Evolutionary conservation across 1,140 invertebrate genomes (phyloP), one percentile per base, ranked within the genome.

Genomic region (Nymphalis io): DNA sequence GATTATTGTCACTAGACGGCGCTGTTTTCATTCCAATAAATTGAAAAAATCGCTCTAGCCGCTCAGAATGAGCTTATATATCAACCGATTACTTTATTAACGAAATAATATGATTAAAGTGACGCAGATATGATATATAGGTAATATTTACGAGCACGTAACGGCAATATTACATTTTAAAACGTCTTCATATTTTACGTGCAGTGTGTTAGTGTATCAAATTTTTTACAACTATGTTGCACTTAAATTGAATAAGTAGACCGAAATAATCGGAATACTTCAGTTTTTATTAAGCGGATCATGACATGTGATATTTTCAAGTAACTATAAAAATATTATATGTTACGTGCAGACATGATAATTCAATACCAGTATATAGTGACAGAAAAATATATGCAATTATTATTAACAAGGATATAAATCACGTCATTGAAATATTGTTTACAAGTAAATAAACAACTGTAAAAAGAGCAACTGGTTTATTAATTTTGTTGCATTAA

Each of bases 181-280:
- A 12, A 27, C 46, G 3, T 53, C 27, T 63, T 63, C 51, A 63
- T n/a, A 63, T 63, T 62, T 51, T 13, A 62, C 23, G 42, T 16
- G 20, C 18, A 38, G 44, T 53, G 46, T 42, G 60, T 63, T 39
- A 63, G 60, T 63, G 46, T 63, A 63, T 39, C 60, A 38, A 51
- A 53, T 16, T 63, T 27, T 63, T 63, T 48, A 61, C 23, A 61
- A 48, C 27, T 23, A 27, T n/a, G 42, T 59, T 59, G 55, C 64
- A 44, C 55, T 67, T 38, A 63, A 67, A 38, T 65, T 70, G 15
- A 64, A 63, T 64, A 60, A 70, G 15, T 63, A 18, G 55, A 61
- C 18, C 60, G 46, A 53, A 63, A 21, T 63, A 63, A 63, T 63
- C 33, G 60, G 60, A 39, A 62, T 51, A 48, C 12, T 23, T 44